phyloP scores from a whole-genome alignment of 2,888 invertebrate species.

The Elmis aenea region DNA sequence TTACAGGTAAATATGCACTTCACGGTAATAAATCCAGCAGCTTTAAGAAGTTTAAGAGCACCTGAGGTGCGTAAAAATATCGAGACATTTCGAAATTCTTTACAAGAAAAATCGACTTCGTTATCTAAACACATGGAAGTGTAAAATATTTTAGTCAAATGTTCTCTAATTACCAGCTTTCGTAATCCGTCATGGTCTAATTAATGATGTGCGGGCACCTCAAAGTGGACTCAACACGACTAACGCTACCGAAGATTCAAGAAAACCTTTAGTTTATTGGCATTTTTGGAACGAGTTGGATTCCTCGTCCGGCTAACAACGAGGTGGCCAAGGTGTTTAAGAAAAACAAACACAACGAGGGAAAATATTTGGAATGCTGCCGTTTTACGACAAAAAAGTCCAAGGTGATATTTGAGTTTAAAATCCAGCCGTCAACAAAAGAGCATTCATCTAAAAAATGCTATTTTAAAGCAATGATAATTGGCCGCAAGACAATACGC shows the following conservation, averaged over 20 bases:
- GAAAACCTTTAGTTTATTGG: conserved; percentile 33
- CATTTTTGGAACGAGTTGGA: conserved; percentile 35
- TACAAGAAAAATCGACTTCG: conserved; percentile 15
- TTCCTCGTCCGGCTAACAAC: conserved; percentile 29
- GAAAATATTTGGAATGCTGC: conserved; percentile 16
- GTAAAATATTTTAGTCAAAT: conserved; percentile 19
- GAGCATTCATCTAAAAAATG: no score
- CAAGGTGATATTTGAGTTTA: conserved; percentile 8
- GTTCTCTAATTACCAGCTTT: conserved; percentile 19
- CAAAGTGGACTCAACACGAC: conserved; percentile 32
- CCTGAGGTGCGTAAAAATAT: conserved; percentile 10
- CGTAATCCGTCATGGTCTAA: conserved; percentile 19
- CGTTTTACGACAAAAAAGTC: conserved; percentile 11
- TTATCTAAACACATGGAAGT: conserved; percentile 17
- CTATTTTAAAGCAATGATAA: no score
- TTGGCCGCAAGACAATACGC: no score
- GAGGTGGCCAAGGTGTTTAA: conserved; percentile 35
- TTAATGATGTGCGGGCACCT: conserved; percentile 31
- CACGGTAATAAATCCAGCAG: conserved; percentile 1
- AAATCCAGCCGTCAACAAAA: no score
- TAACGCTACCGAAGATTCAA: conserved; percentile 34
- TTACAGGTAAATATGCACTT: conserved; percentile 10
- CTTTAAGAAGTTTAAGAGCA: conserved; percentile 5
- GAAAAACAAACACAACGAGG: conserved; percentile 25
- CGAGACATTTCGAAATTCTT: conserved; percentile 5